Evolutionary conservation across 2,888 invertebrate species (phyloP).

Genomic region (Synergus laeviventris): DNA sequence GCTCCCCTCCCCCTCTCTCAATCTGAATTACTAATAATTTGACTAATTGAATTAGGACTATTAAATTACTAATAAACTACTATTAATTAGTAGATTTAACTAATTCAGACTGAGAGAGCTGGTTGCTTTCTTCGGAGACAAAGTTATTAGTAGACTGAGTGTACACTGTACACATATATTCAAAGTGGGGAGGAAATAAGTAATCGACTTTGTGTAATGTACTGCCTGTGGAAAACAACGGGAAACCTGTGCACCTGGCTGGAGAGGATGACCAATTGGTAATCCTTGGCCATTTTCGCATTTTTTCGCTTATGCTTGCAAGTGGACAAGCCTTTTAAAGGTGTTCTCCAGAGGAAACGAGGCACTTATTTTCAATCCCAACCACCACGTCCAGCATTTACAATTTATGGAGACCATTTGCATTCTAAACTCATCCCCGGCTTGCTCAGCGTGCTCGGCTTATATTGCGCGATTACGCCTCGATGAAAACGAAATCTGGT

Average conservation of each 20-base stretch:
- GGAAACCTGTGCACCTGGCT: constrained; percentile 12
- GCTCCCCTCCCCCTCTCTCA: no score
- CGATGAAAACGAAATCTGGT: constrained; percentile 38
- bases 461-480: constrained; percentile 31
- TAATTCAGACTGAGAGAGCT: neutral
- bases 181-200: neutral
- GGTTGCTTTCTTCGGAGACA: neutral
- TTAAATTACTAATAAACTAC: no score
- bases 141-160: neutral
- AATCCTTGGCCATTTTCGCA: constrained; percentile 31
- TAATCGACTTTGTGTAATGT: constrained; percentile 18
- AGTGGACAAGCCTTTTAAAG: constrained; percentile 40
- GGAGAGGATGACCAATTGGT: constrained; percentile 40
- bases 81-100: no score
- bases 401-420: constrained; percentile 57
- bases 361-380: constrained; percentile 39
- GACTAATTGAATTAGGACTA: no score
- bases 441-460: neutral
- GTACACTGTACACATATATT: neutral
- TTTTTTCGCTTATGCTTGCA: constrained; percentile 28
- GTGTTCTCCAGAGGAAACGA: constrained; percentile 39
- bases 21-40: no score
- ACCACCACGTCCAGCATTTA: constrained; percentile 47
- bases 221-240: constrained; percentile 13
- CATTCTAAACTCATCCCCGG: constrained; percentile 50